phyloP scores from a whole-genome alignment of 1,140 invertebrate genomes.

The Drosophila lini region DNA sequence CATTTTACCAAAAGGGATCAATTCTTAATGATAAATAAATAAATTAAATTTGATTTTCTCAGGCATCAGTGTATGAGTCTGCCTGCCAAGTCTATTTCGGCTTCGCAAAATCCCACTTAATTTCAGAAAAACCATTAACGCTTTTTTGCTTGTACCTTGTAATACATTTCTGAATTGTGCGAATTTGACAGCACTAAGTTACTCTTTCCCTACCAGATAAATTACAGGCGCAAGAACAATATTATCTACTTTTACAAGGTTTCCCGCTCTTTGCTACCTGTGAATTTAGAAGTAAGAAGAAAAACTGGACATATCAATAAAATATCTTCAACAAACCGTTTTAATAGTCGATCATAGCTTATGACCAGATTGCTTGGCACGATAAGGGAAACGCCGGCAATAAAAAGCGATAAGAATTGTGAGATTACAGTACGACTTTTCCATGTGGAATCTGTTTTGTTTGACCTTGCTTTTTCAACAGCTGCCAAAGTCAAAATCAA shows the following conservation, averaged over 20 bases:
- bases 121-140: too few relatives aligned
- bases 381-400: constrained; percentile 7
- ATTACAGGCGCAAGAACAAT: not conserved
- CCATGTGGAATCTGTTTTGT: not conserved
- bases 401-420: constrained; percentile 13
- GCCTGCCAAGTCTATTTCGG: too few relatives aligned
- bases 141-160: too few relatives aligned
- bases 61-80: too few relatives aligned
- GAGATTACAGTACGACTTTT: constrained; percentile 1
- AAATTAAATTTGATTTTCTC: too few relatives aligned
- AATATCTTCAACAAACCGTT: constrained; percentile 12
- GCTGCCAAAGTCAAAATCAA: constrained; percentile 52
- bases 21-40: too few relatives aligned
- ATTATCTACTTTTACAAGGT: not conserved
- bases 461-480: constrained; percentile 17
- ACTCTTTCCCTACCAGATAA: not conserved
- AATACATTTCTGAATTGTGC: not conserved
- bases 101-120: too few relatives aligned
- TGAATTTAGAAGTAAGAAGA: not conserved
- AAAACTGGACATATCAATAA: constrained; percentile 6
- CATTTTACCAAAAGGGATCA: too few relatives aligned
- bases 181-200: too few relatives aligned
- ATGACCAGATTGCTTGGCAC: constrained; percentile 14
- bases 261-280: not conserved
- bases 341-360: constrained; percentile 3